phyloP scores from a whole-genome alignment of 2,113 vertebrate genomes.

The Chionis minor region DNA sequence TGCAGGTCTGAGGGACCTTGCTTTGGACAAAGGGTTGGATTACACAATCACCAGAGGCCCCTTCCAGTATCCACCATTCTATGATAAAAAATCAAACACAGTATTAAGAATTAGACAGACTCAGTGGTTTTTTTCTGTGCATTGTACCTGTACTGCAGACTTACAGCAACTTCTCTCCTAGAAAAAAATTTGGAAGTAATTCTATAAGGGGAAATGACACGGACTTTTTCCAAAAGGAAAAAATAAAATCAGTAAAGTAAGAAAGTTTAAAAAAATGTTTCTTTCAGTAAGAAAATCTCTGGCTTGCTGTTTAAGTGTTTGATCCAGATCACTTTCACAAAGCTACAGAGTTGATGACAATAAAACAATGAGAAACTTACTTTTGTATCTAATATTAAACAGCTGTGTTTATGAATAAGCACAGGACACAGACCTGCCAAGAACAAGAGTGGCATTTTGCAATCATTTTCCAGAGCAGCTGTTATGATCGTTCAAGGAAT shows the following conservation, averaged over 20 bases:
- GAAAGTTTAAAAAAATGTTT: background rate
- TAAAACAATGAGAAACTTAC: background rate
- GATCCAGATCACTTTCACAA: background rate
- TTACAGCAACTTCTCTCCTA: background rate
- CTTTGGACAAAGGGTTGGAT: background rate
- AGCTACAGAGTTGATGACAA: background rate
- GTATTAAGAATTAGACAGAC: background rate
- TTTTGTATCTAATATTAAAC: constrained; percentile 10
- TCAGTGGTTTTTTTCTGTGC: background rate
- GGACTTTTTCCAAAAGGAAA: background rate
- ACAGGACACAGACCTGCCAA: background rate
- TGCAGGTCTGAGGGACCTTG: background rate
- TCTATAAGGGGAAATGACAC: background rate
- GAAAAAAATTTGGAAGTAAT: background rate
- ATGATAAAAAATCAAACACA: background rate
- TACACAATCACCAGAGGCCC: background rate
- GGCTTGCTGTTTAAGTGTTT: background rate
- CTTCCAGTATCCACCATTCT: background rate
- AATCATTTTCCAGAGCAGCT: constrained; percentile 2
- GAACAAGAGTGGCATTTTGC: constrained; percentile 11
- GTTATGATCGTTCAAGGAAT: background rate
- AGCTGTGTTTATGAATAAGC: constrained; percentile 11
- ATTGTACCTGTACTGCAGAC: background rate
- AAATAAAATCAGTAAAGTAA: background rate
- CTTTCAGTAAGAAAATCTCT: background rate